Conservation (phyloP, 2,888 invertebrate species). For the Dendrolimus pini region DNA sequence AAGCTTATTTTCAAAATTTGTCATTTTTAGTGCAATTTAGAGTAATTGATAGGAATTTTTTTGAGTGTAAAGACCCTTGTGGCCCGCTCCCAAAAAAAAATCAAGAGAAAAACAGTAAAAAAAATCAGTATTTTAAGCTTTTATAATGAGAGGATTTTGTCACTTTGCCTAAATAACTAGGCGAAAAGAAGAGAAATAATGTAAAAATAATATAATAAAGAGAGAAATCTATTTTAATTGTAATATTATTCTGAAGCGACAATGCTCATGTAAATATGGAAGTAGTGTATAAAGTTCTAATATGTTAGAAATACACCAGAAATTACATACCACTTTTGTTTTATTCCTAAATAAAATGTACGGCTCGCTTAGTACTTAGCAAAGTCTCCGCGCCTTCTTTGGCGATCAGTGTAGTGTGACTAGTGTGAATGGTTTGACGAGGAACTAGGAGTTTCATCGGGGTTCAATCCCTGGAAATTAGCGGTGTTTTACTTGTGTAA, state of each 20-base stretch:
- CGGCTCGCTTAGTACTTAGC: too few species aligned
- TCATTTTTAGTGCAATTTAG: constrained; percentile 3
- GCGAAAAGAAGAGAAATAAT: constrained; percentile 47
- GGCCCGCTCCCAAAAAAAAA: constrained; percentile 28
- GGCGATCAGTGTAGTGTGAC: too few species aligned
- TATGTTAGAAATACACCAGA: constrained; percentile 71
- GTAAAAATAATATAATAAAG: constrained; percentile 68
- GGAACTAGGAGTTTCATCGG: too few species aligned
- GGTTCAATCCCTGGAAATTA: too few species aligned
- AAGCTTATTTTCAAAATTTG: constrained; percentile 1
- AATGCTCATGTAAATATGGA: constrained; percentile 75
- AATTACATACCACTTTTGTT: constrained; percentile 36
- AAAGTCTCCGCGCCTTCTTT: too few species aligned
- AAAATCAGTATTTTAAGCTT: constrained; percentile 20
- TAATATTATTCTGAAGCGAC: constrained; percentile 69
- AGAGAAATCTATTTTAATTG: constrained; percentile 71
- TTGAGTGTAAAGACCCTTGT: constrained; percentile 10
- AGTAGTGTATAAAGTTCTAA: constrained; percentile 70
- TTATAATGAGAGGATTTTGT: constrained; percentile 44
- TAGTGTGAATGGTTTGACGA: too few species aligned
- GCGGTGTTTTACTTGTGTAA: too few species aligned
- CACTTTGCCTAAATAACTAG: constrained; percentile 62
- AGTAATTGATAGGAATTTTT: constrained; percentile 4
- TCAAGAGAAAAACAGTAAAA: constrained; percentile 11
- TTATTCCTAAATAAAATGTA: constrained; percentile 9